Percentiles rank a stretch among this genome's conserved stretches.
phyloP scores from a whole-genome alignment of 2,888 invertebrate genomes.

The Polia nebulosa region DNA sequence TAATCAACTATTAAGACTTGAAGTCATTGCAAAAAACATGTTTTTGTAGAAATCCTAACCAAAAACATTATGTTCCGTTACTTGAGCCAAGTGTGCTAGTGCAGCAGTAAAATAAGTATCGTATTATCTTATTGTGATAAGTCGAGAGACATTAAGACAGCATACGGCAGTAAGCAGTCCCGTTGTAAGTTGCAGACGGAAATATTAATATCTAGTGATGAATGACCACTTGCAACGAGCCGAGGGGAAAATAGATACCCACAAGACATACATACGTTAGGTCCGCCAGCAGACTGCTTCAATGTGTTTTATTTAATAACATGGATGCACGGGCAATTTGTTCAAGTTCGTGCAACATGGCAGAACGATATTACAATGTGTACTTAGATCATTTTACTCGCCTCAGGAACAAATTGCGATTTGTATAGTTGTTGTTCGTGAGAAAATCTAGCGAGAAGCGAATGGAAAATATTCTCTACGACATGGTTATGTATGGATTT shows the following conservation, averaged over 20 bases:
- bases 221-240: constrained; percentile 56
- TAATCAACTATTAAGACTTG: constrained; percentile 14
- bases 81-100: constrained; percentile 27
- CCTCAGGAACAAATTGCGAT: constrained; percentile 16
- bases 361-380: constrained; percentile 47
- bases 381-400: constrained; percentile 27
- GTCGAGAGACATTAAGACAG: constrained; percentile 35
- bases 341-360: constrained; percentile 44
- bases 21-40: constrained; percentile 22
- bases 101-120: constrained; percentile 46
- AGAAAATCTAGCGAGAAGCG: constrained; percentile 11
- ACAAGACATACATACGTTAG: constrained; percentile 33
- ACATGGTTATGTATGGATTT: neutral
- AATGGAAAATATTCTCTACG: neutral
- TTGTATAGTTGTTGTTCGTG: constrained; percentile 20
- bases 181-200: constrained; percentile 67
- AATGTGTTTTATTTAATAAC: constrained; percentile 56
- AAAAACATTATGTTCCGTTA: constrained; percentile 55
- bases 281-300: constrained; percentile 31
- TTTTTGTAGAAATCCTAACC: constrained; percentile 24
- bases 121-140: constrained; percentile 49
- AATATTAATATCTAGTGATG: constrained; percentile 66
- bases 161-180: constrained; percentile 47
- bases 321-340: constrained; percentile 46
- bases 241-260: constrained; percentile 56